Evolutionary conservation across 2,113 vertebrate genomes (phyloP).

Genomic region (Chaetorhynchus papuensis): DNA sequence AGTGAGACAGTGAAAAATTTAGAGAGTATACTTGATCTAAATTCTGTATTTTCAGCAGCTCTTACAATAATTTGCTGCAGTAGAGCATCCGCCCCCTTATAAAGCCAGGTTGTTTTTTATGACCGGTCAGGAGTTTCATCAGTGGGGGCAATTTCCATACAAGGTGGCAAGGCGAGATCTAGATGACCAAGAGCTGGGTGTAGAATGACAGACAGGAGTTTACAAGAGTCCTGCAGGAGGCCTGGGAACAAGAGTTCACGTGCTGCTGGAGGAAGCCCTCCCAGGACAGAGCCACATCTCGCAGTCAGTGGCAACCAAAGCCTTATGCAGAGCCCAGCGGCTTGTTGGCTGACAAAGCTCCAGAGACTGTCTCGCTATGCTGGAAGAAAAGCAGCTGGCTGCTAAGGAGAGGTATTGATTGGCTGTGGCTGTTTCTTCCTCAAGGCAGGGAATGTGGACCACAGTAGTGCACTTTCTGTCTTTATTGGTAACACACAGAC

Average conservation of each 20-base stretch:
- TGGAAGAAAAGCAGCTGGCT: background rate
- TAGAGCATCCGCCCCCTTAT: background rate
- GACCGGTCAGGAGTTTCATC: background rate
- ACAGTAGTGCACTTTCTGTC: rapidly evolving
- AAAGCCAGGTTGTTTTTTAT: background rate
- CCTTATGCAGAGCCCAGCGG: background rate
- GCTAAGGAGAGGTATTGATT: background rate
- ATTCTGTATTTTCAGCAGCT: background rate
- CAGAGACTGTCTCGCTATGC: background rate
- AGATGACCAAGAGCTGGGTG: rapidly evolving
- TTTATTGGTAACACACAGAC: background rate
- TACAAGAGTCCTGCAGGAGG: background rate
- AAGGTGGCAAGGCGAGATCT: background rate
- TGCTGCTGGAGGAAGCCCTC: background rate
- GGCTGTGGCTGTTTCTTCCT: background rate
- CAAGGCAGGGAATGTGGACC: background rate
- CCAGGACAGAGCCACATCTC: background rate
- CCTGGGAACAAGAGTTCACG: rapidly evolving
- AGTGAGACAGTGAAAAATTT: background rate
- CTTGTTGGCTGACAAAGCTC: background rate
- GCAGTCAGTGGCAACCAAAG: rapidly evolving
- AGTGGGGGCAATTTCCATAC: rapidly evolving
- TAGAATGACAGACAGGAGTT: background rate
- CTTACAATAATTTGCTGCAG: background rate
- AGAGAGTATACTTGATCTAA: background rate